These are phyloP conservation scores for Litoditis marina DNA, from an alignment of 2,888 invertebrate genomes.

Conservation along the genomic window DNA sequence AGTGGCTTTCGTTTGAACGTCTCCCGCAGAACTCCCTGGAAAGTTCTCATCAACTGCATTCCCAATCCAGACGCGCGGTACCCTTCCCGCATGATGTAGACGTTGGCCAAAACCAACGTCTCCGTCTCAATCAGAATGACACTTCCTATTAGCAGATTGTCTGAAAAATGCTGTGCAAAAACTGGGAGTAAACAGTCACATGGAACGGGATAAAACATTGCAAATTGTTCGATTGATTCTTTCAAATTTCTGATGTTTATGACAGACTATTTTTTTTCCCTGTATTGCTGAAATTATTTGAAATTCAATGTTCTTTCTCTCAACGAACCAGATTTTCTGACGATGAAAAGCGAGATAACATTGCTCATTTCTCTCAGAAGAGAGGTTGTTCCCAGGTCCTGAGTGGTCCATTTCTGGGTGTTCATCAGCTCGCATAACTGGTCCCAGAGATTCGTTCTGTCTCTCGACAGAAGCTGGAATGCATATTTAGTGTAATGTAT, in stretches of 20 bases:
- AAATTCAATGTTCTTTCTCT: no score
- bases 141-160: slow-evolving; percentile 14
- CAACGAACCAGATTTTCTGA: slow-evolving; percentile 12
- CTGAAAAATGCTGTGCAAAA: no score
- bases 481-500: no score
- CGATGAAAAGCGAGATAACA: slow-evolving; percentile 10
- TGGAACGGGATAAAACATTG: no score
- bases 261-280: no score
- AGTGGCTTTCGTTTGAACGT: slow-evolving; percentile 14
- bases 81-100: slow-evolving; percentile 19
- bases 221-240: no score
- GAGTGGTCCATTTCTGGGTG: slow-evolving; percentile 15
- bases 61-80: slow-evolving; percentile 20
- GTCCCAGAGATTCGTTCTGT: slow-evolving; percentile 15
- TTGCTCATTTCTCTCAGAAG: slow-evolving; percentile 14
- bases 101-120: slow-evolving; percentile 4
- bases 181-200: no score
- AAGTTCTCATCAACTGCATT: slow-evolving; percentile 14
- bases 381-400: slow-evolving; percentile 11
- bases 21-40: slow-evolving; percentile 4
- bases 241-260: no score
- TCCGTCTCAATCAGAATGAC: slow-evolving; percentile 14
- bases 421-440: slow-evolving; percentile 14
- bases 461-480: slow-evolving; percentile 12
- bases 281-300: no score